Evolutionary conservation across 2,888 invertebrate species (phyloP), one percentile per base, ranked within the genome.

Genomic region (Willowsia nigromaculata): DNA sequence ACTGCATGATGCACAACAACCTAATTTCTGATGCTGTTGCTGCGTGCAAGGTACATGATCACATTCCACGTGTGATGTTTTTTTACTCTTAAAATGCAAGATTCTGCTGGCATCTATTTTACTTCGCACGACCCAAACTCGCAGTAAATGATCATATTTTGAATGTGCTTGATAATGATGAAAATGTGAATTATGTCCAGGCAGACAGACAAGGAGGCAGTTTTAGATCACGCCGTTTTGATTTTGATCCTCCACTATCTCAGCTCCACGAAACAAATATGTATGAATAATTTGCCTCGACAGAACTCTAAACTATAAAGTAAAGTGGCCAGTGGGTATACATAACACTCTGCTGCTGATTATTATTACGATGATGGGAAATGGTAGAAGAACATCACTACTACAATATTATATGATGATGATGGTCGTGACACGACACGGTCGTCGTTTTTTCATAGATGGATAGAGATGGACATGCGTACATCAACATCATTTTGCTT

Each of bases 191-290:
- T 62, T 59, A 62, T 81, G 81, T 81, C 81, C 81, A 81, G 81
- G n/a, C 5, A 81, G 81, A 81, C 62, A 81, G 81, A 81, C 81
- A 81, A 81, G 81, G 81, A 81, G 81, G 81, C 81, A 81, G 81
- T 81, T 81, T 62, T 81, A 81, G 81, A 81, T 81, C 81, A 81
- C 62, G 62, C 43, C 13, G 56, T 53, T 80, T 56, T 50, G 25
- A 47, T 25, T 59, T 56, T 56, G 22, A 56, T 80, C 80, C 56
- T 15, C 25, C 74, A 37, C 33, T 37, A 74, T n/a, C n/a, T 43
- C 47, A 74, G 4, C n/a, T 43, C 43, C 18, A n/a, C n/a, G n/a
- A 43, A 22, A 68, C 37, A 40, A 40, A 25, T 40, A 43, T 71
- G 62, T 30, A 62, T 62, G 25, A 43, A 43, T 74, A 50, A 47